Evolutionary conservation across 2,797 vertebrate genomes (phyloP).

Genomic region (Chelonia mydas): DNA sequence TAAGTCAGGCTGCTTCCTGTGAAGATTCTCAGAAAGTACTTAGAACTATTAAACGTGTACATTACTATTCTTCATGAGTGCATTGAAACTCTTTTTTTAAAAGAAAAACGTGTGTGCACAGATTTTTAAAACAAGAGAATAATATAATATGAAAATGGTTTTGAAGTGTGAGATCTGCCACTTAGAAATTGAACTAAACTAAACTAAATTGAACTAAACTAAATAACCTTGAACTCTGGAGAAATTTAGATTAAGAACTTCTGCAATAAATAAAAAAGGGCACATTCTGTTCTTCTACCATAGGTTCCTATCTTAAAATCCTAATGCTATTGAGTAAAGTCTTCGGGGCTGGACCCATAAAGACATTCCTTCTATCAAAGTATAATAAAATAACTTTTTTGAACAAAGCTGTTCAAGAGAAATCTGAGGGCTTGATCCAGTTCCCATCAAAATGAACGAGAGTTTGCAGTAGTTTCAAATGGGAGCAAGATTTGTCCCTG

Average conservation of each 20-base stretch:
- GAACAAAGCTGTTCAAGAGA: background rate
- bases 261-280: background rate
- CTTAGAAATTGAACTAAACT: background rate
- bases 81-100: background rate
- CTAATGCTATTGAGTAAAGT: background rate
- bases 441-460: background rate
- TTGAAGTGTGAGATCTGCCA: background rate
- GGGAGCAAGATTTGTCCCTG: background rate
- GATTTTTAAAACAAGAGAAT: background rate
- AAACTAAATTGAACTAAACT: background rate
- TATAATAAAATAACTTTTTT: background rate
- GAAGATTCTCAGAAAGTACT: slow-evolving; percentile 21
- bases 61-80: background rate
- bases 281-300: background rate
- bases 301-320: background rate
- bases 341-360: background rate
- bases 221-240: background rate
- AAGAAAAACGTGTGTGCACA: background rate
- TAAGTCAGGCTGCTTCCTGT: background rate
- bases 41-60: background rate
- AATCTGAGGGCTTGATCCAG: background rate
- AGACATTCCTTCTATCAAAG: background rate
- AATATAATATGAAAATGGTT: background rate
- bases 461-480: background rate
- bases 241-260: background rate